Conservation (phyloP, 2,888 invertebrate genomes). For the Tolmerus cingulatus region DNA sequence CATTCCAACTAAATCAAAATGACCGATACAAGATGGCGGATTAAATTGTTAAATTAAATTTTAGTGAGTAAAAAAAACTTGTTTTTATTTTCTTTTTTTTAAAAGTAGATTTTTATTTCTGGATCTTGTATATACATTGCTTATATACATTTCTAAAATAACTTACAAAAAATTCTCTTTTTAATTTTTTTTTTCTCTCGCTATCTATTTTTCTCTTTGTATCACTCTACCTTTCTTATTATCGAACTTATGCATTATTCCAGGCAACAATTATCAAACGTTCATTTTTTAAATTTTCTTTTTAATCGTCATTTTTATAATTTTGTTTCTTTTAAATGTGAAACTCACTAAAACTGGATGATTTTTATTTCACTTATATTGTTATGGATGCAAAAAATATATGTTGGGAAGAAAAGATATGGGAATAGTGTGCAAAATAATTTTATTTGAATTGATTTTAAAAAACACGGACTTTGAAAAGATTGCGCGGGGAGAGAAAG, state of each 20-base stretch:
- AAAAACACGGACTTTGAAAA: background rate
- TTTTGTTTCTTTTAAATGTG: background rate
- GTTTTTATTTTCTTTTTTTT: background rate
- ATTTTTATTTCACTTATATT: background rate
- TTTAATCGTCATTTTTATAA: background rate
- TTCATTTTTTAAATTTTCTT: background rate
- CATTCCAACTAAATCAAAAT: background rate
- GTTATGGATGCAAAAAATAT: background rate
- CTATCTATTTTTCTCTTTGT: background rate
- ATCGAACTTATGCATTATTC: background rate
- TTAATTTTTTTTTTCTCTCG: background rate
- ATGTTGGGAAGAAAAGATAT: background rate
- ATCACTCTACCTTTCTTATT: background rate
- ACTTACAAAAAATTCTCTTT: background rate
- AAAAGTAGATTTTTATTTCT: constrained; percentile 35
- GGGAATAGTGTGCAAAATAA: no score
- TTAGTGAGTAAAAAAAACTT: no score
- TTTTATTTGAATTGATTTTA: no score
- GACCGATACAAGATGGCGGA: background rate
- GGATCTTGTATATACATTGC: constrained; percentile 27
- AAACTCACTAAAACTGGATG: background rate
- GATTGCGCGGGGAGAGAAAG: background rate
- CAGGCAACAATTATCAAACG: constrained; percentile 9
- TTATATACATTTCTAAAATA: constrained; percentile 26
- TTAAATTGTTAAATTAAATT: no score